phyloP scores from a whole-genome alignment of 1,140 invertebrate species.

The Drosophila pachea region DNA sequence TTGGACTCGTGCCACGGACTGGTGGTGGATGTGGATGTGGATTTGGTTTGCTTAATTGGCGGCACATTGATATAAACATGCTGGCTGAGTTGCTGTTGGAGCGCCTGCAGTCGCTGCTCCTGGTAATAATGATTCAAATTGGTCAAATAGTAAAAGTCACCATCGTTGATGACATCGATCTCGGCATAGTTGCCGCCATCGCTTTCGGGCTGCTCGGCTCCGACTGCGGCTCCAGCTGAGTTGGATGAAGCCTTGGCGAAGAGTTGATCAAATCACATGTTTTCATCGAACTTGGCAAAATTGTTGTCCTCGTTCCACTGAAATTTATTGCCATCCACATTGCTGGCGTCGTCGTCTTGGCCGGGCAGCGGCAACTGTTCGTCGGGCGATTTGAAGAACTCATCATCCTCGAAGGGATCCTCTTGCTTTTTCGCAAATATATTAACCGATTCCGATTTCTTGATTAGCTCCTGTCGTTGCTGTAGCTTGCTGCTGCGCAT shows the following conservation, averaged over 20 bases:
- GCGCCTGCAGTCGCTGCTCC: constrained; percentile 52
- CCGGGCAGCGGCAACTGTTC: constrained; percentile 25
- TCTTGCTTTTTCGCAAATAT: constrained; percentile 88
- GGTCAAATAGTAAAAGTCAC: constrained; percentile 67
- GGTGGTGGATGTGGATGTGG: constrained; percentile 39
- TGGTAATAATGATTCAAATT: constrained; percentile 75
- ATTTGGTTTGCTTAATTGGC: constrained; percentile 34
- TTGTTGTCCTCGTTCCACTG: constrained; percentile 76
- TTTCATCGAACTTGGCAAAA: constrained; percentile 79
- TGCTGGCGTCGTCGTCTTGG: constrained; percentile 20
- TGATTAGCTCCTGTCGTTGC: constrained; percentile 81
- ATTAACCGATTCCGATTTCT: constrained; percentile 92
- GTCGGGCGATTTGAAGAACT: constrained; percentile 85
- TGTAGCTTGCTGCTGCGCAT: constrained; percentile 66
- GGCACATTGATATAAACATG: constrained; percentile 52
- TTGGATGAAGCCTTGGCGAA: constrained; percentile 58
- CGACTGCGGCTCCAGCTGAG: not conserved
- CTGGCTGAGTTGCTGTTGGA: constrained; percentile 27
- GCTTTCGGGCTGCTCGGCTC: constrained; percentile 32
- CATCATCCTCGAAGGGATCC: constrained; percentile 92
- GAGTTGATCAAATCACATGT: constrained; percentile 78
- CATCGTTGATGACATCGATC: constrained; percentile 72
- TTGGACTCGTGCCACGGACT: constrained; percentile 59
- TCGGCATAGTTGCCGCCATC: constrained; percentile 66
- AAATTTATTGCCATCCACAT: constrained; percentile 46